Percentiles rank a stretch among this genome's conserved stretches.
phyloP scores from a whole-genome alignment of 1,140 invertebrate genomes.

The Brachionus koreanus region DNA sequence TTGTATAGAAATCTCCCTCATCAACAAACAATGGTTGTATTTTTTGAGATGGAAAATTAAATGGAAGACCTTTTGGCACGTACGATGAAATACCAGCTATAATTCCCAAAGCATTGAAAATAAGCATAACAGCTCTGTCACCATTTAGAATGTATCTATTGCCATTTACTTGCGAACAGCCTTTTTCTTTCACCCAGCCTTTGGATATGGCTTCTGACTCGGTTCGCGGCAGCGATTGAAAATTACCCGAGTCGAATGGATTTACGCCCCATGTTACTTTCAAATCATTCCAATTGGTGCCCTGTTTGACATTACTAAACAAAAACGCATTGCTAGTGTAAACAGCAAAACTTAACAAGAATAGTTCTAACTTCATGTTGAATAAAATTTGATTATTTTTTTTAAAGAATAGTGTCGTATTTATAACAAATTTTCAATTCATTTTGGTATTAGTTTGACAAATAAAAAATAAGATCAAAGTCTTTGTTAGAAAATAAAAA shows the following conservation, averaged over 20 bases:
- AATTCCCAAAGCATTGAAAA: conserved; percentile 53
- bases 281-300: conserved; percentile 33
- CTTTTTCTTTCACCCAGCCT: conserved; percentile 27
- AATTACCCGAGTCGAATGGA: conserved; percentile 32
- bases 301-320: neutral
- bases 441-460: neutral
- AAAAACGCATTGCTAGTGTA: neutral
- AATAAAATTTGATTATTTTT: neutral
- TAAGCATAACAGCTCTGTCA: conserved; percentile 50
- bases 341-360: neutral
- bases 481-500: neutral
- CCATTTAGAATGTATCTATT: conserved; percentile 51
- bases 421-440: neutral
- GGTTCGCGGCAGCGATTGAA: conserved; percentile 18
- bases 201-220: neutral
- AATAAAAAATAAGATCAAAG: neutral
- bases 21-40: conserved; percentile 30
- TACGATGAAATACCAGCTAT: conserved; percentile 50
- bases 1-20: conserved; percentile 37
- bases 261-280: conserved; percentile 44
- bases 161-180: conserved; percentile 47
- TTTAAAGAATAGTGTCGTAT: neutral
- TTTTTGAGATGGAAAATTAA: conserved; percentile 39
- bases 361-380: neutral
- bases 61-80: conserved; percentile 27